These are phyloP conservation scores for Lasius platythorax DNA, from an alignment of 2,888 invertebrate genomes.

Conservation along the genomic window DNA sequence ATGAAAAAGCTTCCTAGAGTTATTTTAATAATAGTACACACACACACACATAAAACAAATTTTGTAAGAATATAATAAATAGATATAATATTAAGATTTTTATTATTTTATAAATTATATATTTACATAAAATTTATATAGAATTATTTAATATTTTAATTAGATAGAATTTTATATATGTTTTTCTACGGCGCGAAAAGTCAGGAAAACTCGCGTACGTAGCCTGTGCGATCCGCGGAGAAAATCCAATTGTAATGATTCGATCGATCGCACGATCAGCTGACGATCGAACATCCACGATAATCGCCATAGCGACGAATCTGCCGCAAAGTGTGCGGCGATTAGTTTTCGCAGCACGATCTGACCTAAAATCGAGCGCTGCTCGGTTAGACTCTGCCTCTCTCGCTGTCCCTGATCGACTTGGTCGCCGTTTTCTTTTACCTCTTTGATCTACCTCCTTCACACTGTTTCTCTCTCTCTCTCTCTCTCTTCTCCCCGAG, in stretches of 20 bases:
- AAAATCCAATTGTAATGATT: neutral
- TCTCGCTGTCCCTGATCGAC: constrained; percentile 57
- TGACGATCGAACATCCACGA: constrained; percentile 59
- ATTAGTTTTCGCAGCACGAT: constrained; percentile 85
- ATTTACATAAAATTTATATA: no score
- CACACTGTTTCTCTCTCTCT: neutral
- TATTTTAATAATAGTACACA: neutral
- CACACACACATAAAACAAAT: neutral
- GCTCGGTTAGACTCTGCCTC: constrained; percentile 74
- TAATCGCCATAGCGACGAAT: constrained; percentile 72
- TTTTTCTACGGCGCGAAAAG: neutral
- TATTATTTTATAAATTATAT: neutral
- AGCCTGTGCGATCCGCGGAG: neutral
- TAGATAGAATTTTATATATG: neutral
- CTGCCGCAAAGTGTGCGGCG: constrained; percentile 73
- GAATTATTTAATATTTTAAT: no score
- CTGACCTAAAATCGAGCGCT: constrained; percentile 83
- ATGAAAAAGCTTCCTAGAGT: no score
- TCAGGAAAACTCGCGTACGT: neutral
- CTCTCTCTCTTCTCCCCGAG: constrained; percentile 24
- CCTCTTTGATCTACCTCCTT: constrained; percentile 51
- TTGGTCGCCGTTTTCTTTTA: constrained; percentile 69
- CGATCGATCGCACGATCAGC: constrained; percentile 59
- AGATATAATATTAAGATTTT: neutral
- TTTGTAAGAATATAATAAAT: neutral